Evolutionary conservation across 2,797 vertebrate genomes (phyloP), one percentile per base, ranked within the genome.

Genomic region (Nannoperca obscura): DNA sequence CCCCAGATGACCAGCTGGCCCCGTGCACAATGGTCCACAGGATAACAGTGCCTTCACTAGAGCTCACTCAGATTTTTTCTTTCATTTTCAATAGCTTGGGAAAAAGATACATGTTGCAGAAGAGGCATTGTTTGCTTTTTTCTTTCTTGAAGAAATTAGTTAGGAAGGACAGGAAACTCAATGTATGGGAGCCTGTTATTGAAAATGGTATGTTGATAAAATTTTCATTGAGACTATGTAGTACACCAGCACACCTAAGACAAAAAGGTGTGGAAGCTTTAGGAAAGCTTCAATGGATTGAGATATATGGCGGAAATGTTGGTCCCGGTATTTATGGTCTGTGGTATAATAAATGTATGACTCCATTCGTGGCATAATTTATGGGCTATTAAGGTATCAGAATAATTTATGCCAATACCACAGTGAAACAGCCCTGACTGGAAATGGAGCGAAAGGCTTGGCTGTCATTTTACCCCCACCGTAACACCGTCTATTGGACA

Each of bases 31-130:
- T 76, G 81, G 76, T 89, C 74, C 77, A 71, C 70, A 85, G 85
- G 84, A 90, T 89, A 90, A 85, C 77, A 94, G 93, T 94, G 94
- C 93, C 94, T 95, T 95, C 85, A 90, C 78, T 81, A 83, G 86
- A 90, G 80, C 83, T 78, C 75, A 81, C 64, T 71, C 74, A 54
- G 32, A 40, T 72, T 34, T 65, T 12, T 53, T 53, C 19, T 60
- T 58, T 36, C 57, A 24, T 70, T 75, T 78, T 72, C 22, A 49
- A 75, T 46, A 38, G 13, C 74, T 73, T 64, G 49, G 12, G 32
- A 52, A 55, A 71, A 60, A 81, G 80, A 78, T 59, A 65, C 19
- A 34, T 75, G 42, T 84, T 69, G 64, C 50, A 74, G 55, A 71
- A 42, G 71, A 80, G 74, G 44, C 53, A 59, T 78, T 64, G 73